phyloP scores from a whole-genome alignment of 2,113 vertebrate genomes.

The Noctilio leporinus region DNA sequence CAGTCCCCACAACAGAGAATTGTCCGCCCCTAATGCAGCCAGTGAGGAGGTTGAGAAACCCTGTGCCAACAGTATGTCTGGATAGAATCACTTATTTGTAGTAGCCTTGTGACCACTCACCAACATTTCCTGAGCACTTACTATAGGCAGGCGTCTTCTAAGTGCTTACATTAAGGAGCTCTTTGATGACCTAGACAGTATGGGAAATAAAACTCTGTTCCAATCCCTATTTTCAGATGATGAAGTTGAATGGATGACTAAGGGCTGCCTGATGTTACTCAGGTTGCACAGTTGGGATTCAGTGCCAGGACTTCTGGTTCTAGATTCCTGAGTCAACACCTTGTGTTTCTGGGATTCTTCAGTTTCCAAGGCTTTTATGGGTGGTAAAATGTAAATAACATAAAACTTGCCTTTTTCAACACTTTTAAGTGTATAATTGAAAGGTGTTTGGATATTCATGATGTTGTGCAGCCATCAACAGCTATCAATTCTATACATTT shows the following conservation, averaged over 20 bases:
- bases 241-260: neutral
- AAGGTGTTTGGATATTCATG: neutral
- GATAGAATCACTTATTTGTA: neutral
- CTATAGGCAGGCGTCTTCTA: neutral
- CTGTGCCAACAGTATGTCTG: neutral
- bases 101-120: neutral
- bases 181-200: neutral
- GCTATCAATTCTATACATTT: neutral
- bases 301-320: neutral
- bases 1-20: neutral
- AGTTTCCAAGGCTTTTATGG: neutral
- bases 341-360: neutral
- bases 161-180: neutral
- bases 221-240: neutral
- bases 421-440: neutral
- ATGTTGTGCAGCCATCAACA: too few species aligned
- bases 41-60: neutral
- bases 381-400: neutral
- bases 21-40: neutral
- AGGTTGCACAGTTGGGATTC: neutral
- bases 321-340: neutral
- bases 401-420: neutral
- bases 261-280: too few species aligned
- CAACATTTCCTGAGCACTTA: neutral
- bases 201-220: neutral